A percentile compares a stretch with the other conserved stretches of the same genome.
Conservation (phyloP, 2,113 vertebrate species). For the Pygoscelis antarcticus region DNA sequence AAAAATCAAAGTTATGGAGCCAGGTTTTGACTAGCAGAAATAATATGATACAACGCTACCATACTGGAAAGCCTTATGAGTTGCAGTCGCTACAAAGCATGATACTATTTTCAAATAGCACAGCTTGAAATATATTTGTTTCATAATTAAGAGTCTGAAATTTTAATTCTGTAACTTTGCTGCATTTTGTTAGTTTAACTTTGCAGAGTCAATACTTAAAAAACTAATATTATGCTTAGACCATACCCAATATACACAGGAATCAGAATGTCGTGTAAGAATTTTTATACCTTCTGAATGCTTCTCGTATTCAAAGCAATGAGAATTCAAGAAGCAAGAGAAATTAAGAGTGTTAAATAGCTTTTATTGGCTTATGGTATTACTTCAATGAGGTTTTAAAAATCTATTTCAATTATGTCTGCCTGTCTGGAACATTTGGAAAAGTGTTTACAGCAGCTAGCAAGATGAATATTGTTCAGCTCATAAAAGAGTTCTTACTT, state of each 20-base stretch:
- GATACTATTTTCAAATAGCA: neutral
- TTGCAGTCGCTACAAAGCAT: neutral
- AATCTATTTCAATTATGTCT: neutral
- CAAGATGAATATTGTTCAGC: neutral
- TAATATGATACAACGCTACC: neutral
- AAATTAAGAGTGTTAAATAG: neutral
- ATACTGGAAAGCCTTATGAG: neutral
- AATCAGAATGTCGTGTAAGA: neutral
- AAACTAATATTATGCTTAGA: neutral
- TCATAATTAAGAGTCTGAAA: neutral
- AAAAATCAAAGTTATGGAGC: neutral
- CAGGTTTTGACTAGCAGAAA: neutral
- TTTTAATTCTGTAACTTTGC: neutral
- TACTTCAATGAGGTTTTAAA: neutral
- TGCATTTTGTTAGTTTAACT: neutral
- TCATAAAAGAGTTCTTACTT: neutral
- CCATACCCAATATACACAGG: neutral
- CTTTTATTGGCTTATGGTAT: neutral
- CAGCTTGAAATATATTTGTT: neutral
- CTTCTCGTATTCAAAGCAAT: neutral
- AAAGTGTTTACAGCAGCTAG: neutral
- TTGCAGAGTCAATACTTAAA: neutral
- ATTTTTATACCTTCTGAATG: neutral
- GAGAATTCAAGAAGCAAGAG: neutral
- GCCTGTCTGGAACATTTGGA: neutral